These are phyloP conservation scores for Potamilus streckersoni DNA, from an alignment of 1,140 invertebrate genomes.

Conservation along the genomic window DNA sequence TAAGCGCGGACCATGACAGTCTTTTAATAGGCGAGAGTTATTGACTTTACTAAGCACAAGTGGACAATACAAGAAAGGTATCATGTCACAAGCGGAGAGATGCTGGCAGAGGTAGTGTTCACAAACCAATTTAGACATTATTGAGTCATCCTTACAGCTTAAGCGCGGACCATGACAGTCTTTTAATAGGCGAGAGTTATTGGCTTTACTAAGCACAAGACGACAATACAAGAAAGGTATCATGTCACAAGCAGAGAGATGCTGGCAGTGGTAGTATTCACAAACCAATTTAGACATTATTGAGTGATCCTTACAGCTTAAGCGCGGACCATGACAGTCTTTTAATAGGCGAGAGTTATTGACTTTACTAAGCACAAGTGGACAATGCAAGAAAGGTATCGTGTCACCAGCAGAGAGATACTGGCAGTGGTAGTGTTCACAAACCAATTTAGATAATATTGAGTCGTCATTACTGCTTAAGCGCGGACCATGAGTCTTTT, in stretches of 20 bases:
- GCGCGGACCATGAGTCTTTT: not conserved
- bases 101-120: constrained; percentile 7
- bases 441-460: constrained; percentile 9
- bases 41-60: not conserved
- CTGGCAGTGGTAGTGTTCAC: constrained; percentile 7
- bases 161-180: not conserved
- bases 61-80: constrained; percentile 6
- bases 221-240: too few species aligned
- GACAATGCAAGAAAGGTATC: constrained; percentile 7
- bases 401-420: constrained; percentile 1
- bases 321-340: too few species aligned
- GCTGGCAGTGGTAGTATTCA: too few species aligned
- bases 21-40: constrained; percentile 14
- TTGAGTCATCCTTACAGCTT: not conserved
- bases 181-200: too few species aligned
- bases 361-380: not conserved
- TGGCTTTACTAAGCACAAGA: too few species aligned
- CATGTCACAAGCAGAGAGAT: too few species aligned
- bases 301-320: too few species aligned
- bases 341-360: constrained; percentile 13
- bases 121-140: constrained; percentile 11
- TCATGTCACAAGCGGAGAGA: not conserved
- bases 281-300: too few species aligned
- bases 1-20: too few species aligned
- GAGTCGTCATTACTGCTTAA: not conserved